phyloP scores from a whole-genome alignment of 2,113 vertebrate species.

The Macheiramphus alcinus region DNA sequence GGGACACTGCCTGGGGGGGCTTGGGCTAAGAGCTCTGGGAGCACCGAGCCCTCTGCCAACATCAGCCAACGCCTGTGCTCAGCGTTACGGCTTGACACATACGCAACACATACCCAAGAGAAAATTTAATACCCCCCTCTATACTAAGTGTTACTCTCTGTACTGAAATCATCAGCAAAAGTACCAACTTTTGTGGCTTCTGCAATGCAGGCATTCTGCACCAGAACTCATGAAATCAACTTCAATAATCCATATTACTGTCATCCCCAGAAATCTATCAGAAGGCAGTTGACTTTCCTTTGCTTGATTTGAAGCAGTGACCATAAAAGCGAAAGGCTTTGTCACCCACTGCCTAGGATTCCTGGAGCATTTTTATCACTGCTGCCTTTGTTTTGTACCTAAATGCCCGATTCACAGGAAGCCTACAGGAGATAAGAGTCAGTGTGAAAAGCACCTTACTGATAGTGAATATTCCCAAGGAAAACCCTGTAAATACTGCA shows the following conservation, averaged over 20 bases:
- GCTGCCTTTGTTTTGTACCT: not conserved
- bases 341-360: not conserved
- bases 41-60: accelerated
- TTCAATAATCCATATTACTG: not conserved
- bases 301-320: not conserved
- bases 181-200: not conserved
- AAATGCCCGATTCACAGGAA: not conserved
- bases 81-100: accelerated
- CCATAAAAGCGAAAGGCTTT: not conserved
- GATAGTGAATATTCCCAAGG: not conserved
- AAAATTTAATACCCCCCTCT: not conserved
- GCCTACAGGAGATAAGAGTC: not conserved
- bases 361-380: not conserved
- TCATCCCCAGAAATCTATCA: not conserved
- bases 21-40: not conserved
- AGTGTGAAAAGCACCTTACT: not conserved
- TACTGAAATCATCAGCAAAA: not conserved
- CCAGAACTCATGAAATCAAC: not conserved
- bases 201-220: constrained; percentile 44
- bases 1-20: not conserved
- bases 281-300: not conserved
- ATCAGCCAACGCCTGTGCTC: not conserved
- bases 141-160: not conserved
- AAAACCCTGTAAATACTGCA: not conserved
- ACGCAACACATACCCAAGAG: accelerated